Evolutionary conservation across 2,797 vertebrate species (phyloP).

Genomic region (Gymnoscopelus braueri): DNA sequence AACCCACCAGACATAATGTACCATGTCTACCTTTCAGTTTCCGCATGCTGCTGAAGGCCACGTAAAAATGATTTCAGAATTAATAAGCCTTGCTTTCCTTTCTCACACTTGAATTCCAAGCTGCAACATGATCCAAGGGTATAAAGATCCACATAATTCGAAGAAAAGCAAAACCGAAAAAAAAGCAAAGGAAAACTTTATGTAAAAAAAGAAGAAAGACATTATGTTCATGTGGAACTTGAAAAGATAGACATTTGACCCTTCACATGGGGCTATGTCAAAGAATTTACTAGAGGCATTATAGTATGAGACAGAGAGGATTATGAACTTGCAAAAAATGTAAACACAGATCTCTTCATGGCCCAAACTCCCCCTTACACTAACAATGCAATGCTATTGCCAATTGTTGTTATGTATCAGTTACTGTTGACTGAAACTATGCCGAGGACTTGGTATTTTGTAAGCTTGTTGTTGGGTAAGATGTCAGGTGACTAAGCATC

Average conservation of each 20-base stretch:
- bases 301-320: conserved; percentile 34
- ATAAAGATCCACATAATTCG: not conserved
- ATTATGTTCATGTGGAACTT: not conserved
- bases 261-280: conserved; percentile 3
- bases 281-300: conserved; percentile 6
- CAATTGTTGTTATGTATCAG: conserved; percentile 65
- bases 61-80: not conserved
- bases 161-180: not conserved
- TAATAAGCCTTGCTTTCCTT: not conserved
- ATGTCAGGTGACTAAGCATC: no score
- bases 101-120: conserved; percentile 3
- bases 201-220: not conserved
- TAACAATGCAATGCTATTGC: conserved; percentile 45
- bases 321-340: conserved; percentile 42
- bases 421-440: conserved; percentile 19
- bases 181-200: not conserved
- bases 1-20: not conserved
- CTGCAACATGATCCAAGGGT: not conserved
- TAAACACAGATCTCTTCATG: conserved; percentile 43
- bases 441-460: conserved; percentile 21
- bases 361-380: conserved; percentile 36
- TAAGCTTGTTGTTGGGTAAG: no score
- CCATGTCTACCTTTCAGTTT: not conserved
- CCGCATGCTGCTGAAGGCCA: not conserved
- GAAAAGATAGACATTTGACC: not conserved